A percentile compares a stretch with the other conserved stretches of the same genome.
Evolutionary conservation across 2,888 invertebrate genomes (phyloP).

Genomic region (Netelia melanura): DNA sequence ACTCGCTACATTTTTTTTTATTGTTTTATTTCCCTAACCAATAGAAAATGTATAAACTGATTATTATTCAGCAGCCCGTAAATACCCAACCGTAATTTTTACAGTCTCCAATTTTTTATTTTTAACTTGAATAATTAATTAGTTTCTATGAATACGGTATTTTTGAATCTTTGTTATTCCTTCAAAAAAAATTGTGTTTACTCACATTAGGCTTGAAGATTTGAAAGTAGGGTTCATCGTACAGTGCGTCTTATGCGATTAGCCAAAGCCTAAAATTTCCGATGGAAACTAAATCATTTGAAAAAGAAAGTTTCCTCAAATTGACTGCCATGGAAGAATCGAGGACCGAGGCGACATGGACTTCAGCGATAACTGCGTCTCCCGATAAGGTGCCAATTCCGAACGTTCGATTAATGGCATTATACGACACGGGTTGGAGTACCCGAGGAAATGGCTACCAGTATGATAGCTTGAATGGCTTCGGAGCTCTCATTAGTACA

Average conservation of each 20-base stretch:
- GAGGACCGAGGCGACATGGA: conserved; percentile 34
- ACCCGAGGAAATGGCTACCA: conserved; percentile 59
- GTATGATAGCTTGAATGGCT: conserved; percentile 68
- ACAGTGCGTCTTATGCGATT: conserved; percentile 16
- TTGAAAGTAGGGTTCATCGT: conserved; percentile 38
- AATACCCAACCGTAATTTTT: not conserved
- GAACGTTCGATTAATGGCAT: conserved; percentile 27
- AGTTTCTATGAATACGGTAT: not conserved
- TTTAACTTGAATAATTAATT: conserved; percentile 19
- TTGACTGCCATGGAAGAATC: conserved; percentile 35
- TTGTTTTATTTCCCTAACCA: conserved; percentile 1
- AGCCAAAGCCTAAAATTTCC: not conserved
- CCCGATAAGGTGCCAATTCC: conserved; percentile 18
- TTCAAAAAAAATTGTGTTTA: conserved; percentile 12
- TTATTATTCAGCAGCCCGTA: conserved; percentile 14
- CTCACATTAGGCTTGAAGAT: conserved; percentile 21
- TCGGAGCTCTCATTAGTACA: conserved; percentile 64
- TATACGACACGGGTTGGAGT: conserved; percentile 68
- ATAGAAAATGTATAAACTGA: conserved; percentile 6
- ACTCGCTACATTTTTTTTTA: not conserved
- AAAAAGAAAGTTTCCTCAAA: conserved; percentile 26
- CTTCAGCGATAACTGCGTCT: conserved; percentile 21
- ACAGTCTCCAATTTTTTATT: conserved; percentile 2
- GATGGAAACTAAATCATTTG: conserved; percentile 18
- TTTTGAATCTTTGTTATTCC: conserved; percentile 8